Conservation (phyloP, 2,888 invertebrate species). For the Synergus itoensis region DNA sequence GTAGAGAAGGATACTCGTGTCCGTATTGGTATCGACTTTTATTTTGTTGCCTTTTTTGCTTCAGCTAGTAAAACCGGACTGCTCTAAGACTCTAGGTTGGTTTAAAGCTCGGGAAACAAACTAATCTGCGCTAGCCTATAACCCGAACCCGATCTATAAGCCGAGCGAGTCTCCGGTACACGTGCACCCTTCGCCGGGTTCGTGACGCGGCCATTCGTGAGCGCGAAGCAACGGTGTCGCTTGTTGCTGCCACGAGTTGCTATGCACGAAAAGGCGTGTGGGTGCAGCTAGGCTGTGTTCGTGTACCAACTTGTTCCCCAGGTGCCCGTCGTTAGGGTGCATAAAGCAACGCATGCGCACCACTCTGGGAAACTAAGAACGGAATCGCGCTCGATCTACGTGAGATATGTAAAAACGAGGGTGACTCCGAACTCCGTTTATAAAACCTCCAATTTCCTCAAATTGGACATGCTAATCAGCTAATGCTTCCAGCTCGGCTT, state of each 20-base stretch:
- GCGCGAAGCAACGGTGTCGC: constrained; percentile 23
- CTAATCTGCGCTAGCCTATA: constrained; percentile 8
- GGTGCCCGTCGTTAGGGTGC: constrained; percentile 14
- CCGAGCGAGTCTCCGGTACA: constrained; percentile 6
- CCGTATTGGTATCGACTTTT: not conserved
- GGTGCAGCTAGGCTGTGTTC: constrained; percentile 39
- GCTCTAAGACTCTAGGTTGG: not conserved
- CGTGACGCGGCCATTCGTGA: constrained; percentile 45
- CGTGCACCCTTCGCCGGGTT: constrained; percentile 31
- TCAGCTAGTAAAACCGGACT: constrained; percentile 8
- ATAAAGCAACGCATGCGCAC: not conserved
- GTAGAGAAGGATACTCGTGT: not conserved
- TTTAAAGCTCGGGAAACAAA: not conserved
- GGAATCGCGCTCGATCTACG: constrained; percentile 47
- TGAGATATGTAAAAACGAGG: constrained; percentile 14
- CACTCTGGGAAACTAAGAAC: constrained; percentile 21
- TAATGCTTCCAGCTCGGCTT: not conserved
- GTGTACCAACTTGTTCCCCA: constrained; percentile 9
- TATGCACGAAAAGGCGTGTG: constrained; percentile 42
- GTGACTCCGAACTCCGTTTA: not conserved
- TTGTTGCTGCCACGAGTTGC: constrained; percentile 38
- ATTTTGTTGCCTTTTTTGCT: constrained; percentile 7
- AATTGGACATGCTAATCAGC: not conserved
- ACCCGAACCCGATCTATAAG: constrained; percentile 7
- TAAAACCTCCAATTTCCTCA: not conserved